These are phyloP conservation scores for Parthenolecanium corni DNA, from an alignment of 2,888 invertebrate genomes.

Conservation along the genomic window DNA sequence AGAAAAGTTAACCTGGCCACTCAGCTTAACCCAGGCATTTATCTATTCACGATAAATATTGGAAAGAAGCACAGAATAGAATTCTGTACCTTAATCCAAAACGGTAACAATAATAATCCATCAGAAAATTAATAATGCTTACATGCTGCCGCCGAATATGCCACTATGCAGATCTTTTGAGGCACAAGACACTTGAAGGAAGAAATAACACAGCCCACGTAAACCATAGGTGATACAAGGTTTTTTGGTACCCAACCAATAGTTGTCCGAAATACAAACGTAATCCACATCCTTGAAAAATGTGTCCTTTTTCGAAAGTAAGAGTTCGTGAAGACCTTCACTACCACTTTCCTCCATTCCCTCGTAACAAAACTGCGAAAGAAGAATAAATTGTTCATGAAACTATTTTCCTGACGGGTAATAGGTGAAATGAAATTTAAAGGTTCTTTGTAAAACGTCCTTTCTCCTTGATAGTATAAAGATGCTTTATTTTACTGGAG, in stretches of 20 bases:
- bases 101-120: too few species aligned
- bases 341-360: conserved; percentile 99
- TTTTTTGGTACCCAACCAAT: conserved; percentile 93
- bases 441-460: too few species aligned
- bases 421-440: too few species aligned
- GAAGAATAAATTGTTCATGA: neutral
- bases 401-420: too few species aligned
- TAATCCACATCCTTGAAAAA: conserved; percentile 79
- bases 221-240: conserved; percentile 96
- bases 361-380: conserved; percentile 75
- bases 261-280: conserved; percentile 97
- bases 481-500: too few species aligned
- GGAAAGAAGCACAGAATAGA: too few species aligned
- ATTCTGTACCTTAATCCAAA: too few species aligned
- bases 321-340: conserved; percentile 80
- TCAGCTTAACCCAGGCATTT: too few species aligned
- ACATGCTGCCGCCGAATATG: conserved; percentile 87
- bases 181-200: conserved; percentile 76
- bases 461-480: too few species aligned
- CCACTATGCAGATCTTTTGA: conserved; percentile 91
- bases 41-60: too few species aligned
- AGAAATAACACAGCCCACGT: conserved; percentile 85
- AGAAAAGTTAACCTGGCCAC: too few species aligned
- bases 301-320: conserved; percentile 56
- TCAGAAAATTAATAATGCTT: conserved; percentile 39